Percentiles rank a stretch among this genome's conserved stretches.
phyloP scores from a whole-genome alignment of 2,797 vertebrate genomes.

The Hydrolagus colliei region DNA sequence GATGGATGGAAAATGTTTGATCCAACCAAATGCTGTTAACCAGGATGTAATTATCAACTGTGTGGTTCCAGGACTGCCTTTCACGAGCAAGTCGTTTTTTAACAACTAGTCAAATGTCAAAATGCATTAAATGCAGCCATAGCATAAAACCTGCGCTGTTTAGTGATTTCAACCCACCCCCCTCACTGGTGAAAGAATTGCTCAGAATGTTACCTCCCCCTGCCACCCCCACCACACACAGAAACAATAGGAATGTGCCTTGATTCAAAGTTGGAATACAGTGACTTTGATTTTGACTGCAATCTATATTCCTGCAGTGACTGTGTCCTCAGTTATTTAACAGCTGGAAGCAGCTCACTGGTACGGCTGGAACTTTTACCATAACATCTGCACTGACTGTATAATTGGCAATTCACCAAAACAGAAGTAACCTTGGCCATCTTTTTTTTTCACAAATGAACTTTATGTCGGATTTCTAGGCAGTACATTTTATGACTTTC shows the following conservation, averaged over 20 bases:
- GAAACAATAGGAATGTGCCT: not conserved
- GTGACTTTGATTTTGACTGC: not conserved
- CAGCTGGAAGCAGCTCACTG: not conserved
- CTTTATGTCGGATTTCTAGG: not conserved
- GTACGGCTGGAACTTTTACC: not conserved
- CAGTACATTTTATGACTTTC: not conserved
- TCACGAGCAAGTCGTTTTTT: no score
- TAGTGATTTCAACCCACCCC: no score
- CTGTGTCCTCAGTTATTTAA: not conserved
- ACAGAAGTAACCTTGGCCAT: not conserved
- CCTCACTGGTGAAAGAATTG: no score
- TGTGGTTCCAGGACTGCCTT: no score
- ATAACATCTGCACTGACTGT: not conserved
- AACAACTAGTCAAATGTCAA: no score
- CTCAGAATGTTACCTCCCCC: constrained; percentile 12
- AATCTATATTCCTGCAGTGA: not conserved
- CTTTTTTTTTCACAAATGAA: not conserved
- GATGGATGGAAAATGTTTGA: no score
- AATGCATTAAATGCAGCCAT: no score
- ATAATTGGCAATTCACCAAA: not conserved
- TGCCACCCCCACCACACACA: not conserved
- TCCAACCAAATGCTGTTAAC: no score
- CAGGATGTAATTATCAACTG: no score
- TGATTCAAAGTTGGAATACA: not conserved
- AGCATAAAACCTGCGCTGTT: no score